Percentiles rank a stretch among this genome's conserved stretches.
These are phyloP conservation scores for Calephelis virginiensis DNA, from an alignment of 1,140 invertebrate species.

Conservation along the genomic window DNA sequence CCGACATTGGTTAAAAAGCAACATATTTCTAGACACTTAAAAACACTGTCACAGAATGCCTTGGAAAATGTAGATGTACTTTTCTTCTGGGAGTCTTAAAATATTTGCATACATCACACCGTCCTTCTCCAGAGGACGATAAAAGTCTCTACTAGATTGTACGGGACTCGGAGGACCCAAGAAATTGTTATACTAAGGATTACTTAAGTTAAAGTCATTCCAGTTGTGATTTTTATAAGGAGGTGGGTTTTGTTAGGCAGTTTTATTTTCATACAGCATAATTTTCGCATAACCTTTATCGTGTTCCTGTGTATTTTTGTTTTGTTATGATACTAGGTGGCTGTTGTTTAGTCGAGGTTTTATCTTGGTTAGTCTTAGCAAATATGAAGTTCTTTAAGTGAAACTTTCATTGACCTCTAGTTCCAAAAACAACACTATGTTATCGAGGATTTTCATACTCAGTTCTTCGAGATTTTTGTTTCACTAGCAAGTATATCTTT, in stretches of 20 bases:
- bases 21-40: neutral
- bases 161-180: neutral
- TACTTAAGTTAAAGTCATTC: neutral
- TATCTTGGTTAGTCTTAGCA: no score
- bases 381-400: no score
- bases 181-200: slow-evolving; percentile 8
- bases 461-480: no score
- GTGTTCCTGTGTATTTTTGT: no score
- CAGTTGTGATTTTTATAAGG: neutral
- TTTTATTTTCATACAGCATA: neutral
- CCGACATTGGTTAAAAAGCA: neutral
- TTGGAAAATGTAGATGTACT: slow-evolving; percentile 1
- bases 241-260: neutral
- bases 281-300: no score
- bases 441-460: no score
- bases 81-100: slow-evolving; percentile 10
- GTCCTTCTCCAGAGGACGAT: neutral
- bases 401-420: no score
- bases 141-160: slow-evolving; percentile 18
- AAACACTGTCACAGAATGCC: neutral
- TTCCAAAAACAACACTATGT: no score
- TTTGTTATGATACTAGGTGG: no score
- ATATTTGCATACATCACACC: slow-evolving; percentile 18
- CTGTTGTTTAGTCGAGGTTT: no score
- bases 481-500: no score